phyloP scores from a whole-genome alignment of 2,797 vertebrate genomes.

The Ptychobarbus kaznakovi region DNA sequence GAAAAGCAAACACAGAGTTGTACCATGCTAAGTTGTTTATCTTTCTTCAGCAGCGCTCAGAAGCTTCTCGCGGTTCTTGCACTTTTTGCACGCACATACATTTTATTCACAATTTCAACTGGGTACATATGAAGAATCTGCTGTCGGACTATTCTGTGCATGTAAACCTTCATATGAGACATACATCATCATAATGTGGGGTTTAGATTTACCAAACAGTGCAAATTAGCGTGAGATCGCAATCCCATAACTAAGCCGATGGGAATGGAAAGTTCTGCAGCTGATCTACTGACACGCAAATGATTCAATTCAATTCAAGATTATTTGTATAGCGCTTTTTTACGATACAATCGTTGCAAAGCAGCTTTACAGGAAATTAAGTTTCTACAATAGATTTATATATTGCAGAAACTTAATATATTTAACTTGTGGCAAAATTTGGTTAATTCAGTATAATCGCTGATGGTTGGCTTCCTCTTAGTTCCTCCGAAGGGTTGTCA shows the following conservation, averaged over 20 bases:
- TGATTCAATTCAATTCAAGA: too few relatives aligned
- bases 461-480: too few relatives aligned
- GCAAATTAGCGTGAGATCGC: not conserved
- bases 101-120: not conserved
- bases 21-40: slow-evolving; percentile 22
- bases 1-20: slow-evolving; percentile 1
- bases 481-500: too few relatives aligned
- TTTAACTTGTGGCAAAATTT: too few relatives aligned
- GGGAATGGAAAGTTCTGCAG: not conserved
- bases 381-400: too few relatives aligned
- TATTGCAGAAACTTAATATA: too few relatives aligned
- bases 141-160: not conserved
- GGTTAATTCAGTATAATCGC: too few relatives aligned
- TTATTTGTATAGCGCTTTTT: too few relatives aligned
- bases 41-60: not conserved
- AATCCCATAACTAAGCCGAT: not conserved
- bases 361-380: too few relatives aligned
- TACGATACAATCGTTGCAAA: too few relatives aligned
- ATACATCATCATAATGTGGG: not conserved
- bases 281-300: not conserved
- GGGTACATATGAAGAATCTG: not conserved
- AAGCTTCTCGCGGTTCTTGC: not conserved
- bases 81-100: not conserved
- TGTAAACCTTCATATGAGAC: not conserved
- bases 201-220: not conserved